Evolutionary conservation across 2,113 vertebrate genomes (phyloP).

Genomic region (Pollachius pollachius): DNA sequence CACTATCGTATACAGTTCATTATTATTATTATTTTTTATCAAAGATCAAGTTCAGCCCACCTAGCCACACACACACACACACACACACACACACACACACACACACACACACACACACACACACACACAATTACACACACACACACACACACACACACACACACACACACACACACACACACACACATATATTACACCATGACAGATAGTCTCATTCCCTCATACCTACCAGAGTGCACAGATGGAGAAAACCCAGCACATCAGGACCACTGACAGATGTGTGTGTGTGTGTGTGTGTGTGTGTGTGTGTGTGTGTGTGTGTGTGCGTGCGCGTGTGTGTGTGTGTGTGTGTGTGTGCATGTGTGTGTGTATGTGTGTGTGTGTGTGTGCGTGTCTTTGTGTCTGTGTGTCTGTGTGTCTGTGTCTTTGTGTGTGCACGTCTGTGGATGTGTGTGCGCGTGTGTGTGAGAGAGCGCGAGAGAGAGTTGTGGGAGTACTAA

Average conservation of each 20-base stretch:
- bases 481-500: conserved; percentile 35
- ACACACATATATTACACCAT: conserved; percentile 12
- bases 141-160: neutral
- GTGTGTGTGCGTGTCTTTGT: conserved; percentile 6
- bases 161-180: neutral
- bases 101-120: neutral
- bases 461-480: neutral
- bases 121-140: neutral
- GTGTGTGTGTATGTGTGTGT: conserved; percentile 18
- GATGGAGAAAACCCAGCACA: conserved; percentile 31
- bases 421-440: too few species aligned
- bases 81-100: neutral
- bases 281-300: conserved; percentile 20
- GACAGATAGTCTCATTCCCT: conserved; percentile 4
- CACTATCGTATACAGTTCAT: too few species aligned
- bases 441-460: too few species aligned
- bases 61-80: too few species aligned
- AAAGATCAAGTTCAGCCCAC: too few species aligned
- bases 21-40: too few species aligned
- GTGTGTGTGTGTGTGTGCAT: too few species aligned
- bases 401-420: too few species aligned
- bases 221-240: conserved; percentile 12
- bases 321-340: too few species aligned
- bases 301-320: neutral
- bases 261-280: conserved; percentile 36